phyloP scores from a whole-genome alignment of 1,140 invertebrate species.

The Neomicropteryx cornuta region DNA sequence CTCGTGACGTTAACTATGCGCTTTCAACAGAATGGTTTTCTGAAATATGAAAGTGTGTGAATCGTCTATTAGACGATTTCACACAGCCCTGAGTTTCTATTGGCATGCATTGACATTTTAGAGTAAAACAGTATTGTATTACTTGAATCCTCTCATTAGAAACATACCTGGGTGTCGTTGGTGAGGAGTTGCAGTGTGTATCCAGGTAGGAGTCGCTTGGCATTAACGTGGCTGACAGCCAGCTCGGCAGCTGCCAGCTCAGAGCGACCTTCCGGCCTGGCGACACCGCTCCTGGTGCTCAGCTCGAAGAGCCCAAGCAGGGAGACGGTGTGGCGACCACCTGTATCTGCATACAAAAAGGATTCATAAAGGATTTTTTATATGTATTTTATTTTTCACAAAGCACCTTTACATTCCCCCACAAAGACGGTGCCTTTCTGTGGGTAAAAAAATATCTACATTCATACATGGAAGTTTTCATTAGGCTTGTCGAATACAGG shows the following conservation, averaged over 20 bases:
- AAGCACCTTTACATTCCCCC: no score
- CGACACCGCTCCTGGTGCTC: slow-evolving; percentile 40
- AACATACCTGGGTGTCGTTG: slow-evolving; percentile 75
- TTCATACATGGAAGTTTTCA: background rate
- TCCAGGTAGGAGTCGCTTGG: slow-evolving; percentile 50
- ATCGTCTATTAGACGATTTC: no score
- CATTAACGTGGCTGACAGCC: slow-evolving; percentile 64
- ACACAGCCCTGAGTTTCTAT: no score
- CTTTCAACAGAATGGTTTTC: no score
- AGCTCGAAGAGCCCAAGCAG: slow-evolving; percentile 69
- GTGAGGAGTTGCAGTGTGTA: slow-evolving; percentile 60
- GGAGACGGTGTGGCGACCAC: slow-evolving; percentile 26
- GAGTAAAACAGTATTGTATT: no score
- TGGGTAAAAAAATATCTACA: background rate
- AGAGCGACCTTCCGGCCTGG: slow-evolving; percentile 52
- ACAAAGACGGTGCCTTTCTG: no score
- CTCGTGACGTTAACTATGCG: no score
- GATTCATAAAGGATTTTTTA: background rate
- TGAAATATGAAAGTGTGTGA: no score
- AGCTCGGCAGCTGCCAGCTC: slow-evolving; percentile 63
- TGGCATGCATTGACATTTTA: no score
- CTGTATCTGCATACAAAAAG: slow-evolving; percentile 2
- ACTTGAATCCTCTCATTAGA: no score
- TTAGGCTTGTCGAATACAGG: no score
- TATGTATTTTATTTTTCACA: background rate